Conservation (phyloP, 2,113 vertebrate species). For the Nothoprocta pentlandii region DNA sequence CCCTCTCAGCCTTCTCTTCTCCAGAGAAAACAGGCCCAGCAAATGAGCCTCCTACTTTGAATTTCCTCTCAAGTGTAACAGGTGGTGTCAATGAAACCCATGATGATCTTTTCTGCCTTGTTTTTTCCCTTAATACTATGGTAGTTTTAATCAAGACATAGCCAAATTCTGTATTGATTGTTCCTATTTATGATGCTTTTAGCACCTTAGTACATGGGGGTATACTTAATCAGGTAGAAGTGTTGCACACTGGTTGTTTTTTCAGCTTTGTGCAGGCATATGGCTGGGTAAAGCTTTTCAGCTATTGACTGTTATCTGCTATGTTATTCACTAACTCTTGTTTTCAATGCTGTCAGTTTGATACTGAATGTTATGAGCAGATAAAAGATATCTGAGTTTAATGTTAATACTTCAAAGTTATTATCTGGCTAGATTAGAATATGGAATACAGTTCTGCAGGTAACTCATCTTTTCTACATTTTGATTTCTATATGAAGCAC, state of each 20-base stretch:
- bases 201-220: neutral
- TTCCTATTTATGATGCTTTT: neutral
- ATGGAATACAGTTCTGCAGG: neutral
- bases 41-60: neutral
- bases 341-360: neutral
- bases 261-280: neutral
- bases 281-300: neutral
- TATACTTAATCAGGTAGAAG: neutral
- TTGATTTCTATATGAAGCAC: neutral
- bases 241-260: neutral
- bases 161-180: accelerated
- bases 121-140: neutral
- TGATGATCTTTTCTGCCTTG: neutral
- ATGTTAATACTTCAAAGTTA: neutral
- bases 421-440: neutral
- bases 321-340: neutral
- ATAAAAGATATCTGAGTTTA: neutral
- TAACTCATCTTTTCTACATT: neutral
- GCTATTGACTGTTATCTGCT: neutral
- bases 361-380: neutral
- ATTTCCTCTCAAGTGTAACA: neutral
- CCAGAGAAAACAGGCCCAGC: too few relatives aligned
- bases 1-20: too few relatives aligned
- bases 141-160: neutral
- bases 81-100: neutral